Percentiles rank a stretch among this genome's conserved stretches.
Conservation (phyloP, 2,888 invertebrate genomes). For the Mythimna loreyi region DNA sequence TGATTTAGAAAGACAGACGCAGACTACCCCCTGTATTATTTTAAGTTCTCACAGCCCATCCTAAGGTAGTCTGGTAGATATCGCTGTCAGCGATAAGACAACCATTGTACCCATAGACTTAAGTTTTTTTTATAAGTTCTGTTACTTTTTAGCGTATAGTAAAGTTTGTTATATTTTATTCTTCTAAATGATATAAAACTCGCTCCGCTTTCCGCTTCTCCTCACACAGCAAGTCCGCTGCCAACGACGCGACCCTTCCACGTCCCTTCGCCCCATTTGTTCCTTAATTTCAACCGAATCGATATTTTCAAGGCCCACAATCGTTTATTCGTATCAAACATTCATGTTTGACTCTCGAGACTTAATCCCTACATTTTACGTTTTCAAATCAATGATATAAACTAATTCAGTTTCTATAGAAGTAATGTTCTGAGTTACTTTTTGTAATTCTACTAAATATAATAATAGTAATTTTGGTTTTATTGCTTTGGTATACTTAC, state of each 20-base stretch:
- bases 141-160: too few relatives aligned
- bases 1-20: too few relatives aligned
- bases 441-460: background rate
- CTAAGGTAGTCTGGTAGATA: too few relatives aligned
- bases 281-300: slow-evolving; percentile 81
- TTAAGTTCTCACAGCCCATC: too few relatives aligned
- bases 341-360: slow-evolving; percentile 63
- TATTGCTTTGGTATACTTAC: too few relatives aligned
- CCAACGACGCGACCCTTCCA: slow-evolving; percentile 71
- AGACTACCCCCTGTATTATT: too few relatives aligned
- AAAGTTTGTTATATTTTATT: too few relatives aligned
- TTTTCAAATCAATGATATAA: slow-evolving; percentile 37
- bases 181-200: slow-evolving; percentile 11
- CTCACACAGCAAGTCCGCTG: slow-evolving; percentile 40
- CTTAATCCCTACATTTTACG: slow-evolving; percentile 44
- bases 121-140: too few relatives aligned
- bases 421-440: slow-evolving; percentile 3
- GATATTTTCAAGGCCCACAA: slow-evolving; percentile 79
- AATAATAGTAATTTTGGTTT: too few relatives aligned
- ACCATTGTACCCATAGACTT: too few relatives aligned
- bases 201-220: slow-evolving; percentile 58
- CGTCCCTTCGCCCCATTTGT: slow-evolving; percentile 78
- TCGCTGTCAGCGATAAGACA: too few relatives aligned
- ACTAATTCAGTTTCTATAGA: slow-evolving; percentile 32
- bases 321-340: slow-evolving; percentile 75